These are phyloP conservation scores for Ophioninae sp. DNA, from an alignment of 2,888 invertebrate genomes.

Conservation along the genomic window DNA sequence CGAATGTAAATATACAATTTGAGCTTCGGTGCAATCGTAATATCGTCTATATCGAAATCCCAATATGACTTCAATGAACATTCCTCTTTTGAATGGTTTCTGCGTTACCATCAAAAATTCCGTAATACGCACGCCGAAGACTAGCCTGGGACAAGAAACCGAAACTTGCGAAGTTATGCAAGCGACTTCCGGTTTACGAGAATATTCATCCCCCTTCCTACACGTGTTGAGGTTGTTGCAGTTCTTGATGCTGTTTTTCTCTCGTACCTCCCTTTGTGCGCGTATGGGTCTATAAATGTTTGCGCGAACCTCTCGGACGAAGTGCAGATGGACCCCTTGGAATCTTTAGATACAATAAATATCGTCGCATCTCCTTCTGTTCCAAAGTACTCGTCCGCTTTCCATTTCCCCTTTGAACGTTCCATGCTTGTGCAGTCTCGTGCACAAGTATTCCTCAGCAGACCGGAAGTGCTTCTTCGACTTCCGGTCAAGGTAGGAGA, in stretches of 20 bases:
- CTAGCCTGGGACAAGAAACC: constrained; percentile 24
- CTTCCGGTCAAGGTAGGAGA: too few species aligned
- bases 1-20: not conserved
- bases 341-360: constrained; percentile 58
- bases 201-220: constrained; percentile 27
- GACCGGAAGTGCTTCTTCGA: too few species aligned
- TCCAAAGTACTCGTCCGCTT: constrained; percentile 21
- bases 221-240: constrained; percentile 21
- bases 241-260: constrained; percentile 8
- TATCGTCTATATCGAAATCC: constrained; percentile 12
- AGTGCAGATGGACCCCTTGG: constrained; percentile 54
- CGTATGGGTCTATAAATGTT: constrained; percentile 13
- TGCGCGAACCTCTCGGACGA: constrained; percentile 52
- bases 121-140: constrained; percentile 1
- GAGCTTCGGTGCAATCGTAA: constrained; percentile 25
- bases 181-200: constrained; percentile 44
- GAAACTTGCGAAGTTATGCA: constrained; percentile 40
- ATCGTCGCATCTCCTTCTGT: constrained; percentile 44
- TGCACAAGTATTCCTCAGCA: not conserved
- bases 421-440: not conserved
- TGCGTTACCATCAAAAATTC: not conserved
- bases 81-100: not conserved
- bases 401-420: constrained; percentile 6
- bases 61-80: not conserved
- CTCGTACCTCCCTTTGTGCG: not conserved